Conservation (phyloP, 2,113 vertebrate species). For the Psilopogon haemacephalus region DNA sequence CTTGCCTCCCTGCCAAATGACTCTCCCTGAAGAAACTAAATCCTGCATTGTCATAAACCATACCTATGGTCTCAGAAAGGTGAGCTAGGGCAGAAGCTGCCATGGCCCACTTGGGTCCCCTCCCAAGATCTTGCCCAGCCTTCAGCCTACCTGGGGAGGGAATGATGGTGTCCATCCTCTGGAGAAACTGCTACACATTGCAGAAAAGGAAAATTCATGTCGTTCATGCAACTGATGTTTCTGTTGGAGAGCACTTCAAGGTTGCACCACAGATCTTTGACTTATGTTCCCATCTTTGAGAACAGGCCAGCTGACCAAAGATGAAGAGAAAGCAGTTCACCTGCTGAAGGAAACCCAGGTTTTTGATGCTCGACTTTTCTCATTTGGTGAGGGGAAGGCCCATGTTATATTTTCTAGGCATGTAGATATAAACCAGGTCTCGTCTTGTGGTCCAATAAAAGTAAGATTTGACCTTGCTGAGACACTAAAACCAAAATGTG, state of each 20-base stretch:
- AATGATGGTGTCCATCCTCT: too few species aligned
- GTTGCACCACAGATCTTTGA: background rate
- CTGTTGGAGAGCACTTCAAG: background rate
- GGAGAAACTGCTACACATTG: background rate
- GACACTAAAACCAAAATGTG: background rate
- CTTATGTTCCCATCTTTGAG: background rate
- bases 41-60: accelerated
- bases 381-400: background rate
- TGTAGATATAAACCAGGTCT: background rate
- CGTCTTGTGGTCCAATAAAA: accelerated
- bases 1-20: background rate
- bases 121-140: too few species aligned
- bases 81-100: background rate
- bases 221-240: background rate
- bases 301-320: background rate
- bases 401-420: background rate
- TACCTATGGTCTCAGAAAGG: accelerated
- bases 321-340: background rate
- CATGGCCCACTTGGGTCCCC: accelerated
- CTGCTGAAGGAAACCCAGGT: background rate
- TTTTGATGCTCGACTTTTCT: background rate
- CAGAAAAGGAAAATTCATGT: background rate
- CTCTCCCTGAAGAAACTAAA: background rate
- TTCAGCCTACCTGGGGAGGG: too few species aligned
- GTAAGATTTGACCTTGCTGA: background rate